Conservation (phyloP, 1,140 invertebrate genomes). For the Andrena cerasifolii region DNA sequence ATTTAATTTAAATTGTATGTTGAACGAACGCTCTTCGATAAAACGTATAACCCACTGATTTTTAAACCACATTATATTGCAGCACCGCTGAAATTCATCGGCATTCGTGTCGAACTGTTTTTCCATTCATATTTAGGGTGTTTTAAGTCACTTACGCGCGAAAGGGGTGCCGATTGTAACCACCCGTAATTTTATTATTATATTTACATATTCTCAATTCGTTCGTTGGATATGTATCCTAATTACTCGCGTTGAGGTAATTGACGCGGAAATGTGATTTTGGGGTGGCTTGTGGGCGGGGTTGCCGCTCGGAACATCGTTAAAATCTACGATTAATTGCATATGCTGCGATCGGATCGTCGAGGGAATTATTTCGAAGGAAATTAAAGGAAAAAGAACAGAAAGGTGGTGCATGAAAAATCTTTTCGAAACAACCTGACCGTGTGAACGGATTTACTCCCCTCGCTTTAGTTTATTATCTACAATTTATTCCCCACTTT, state of each 20-base stretch:
- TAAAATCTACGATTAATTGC: slow-evolving; percentile 46
- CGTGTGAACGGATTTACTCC: no score
- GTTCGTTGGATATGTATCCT: slow-evolving; percentile 18
- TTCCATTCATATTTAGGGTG: not conserved
- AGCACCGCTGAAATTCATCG: no score
- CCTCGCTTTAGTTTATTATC: no score
- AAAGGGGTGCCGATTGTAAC: slow-evolving; percentile 31
- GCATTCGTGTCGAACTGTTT: not conserved
- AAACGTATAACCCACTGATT: no score
- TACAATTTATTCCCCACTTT: no score
- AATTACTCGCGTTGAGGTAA: slow-evolving; percentile 42
- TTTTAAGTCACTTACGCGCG: slow-evolving; percentile 10
- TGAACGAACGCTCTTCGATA: no score
- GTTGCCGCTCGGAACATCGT: slow-evolving; percentile 29
- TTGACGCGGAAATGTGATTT: slow-evolving; percentile 51
- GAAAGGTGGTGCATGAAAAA: not conserved
- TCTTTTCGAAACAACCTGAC: not conserved
- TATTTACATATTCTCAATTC: slow-evolving; percentile 46
- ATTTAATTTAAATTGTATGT: no score
- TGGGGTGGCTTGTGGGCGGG: not conserved
- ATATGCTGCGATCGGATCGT: not conserved
- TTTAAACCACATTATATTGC: no score
- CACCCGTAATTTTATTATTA: slow-evolving; percentile 31
- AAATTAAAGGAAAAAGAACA: not conserved
- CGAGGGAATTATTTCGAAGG: slow-evolving; percentile 23